These are phyloP conservation scores for Troides aeacus DNA, from an alignment of 2,888 invertebrate species.

Conservation along the genomic window DNA sequence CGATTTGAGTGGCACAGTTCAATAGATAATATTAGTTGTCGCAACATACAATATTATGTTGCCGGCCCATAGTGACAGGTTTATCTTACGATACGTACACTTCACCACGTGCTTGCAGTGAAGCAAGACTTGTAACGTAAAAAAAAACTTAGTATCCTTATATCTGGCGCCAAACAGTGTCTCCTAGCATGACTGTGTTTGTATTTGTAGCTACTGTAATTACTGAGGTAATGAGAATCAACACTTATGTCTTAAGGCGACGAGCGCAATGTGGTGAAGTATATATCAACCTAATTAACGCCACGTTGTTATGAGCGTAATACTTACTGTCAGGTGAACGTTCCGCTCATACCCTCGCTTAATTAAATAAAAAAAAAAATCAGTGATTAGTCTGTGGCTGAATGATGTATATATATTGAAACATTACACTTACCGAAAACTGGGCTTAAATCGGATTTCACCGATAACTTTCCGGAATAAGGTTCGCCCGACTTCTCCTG, in stretches of 20 bases:
- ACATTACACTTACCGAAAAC: conserved; percentile 87
- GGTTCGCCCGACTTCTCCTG: conserved; percentile 92
- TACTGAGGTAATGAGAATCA: no score
- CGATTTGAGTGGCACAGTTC: conserved; percentile 14
- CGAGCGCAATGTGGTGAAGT: no score
- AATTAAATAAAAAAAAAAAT: background rate
- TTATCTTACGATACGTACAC: background rate
- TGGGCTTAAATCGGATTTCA: conserved; percentile 92
- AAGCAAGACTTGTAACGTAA: no score
- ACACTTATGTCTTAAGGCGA: no score
- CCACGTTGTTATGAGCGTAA: no score
- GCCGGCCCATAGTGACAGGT: background rate
- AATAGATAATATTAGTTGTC: conserved; percentile 15
- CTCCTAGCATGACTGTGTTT: no score
- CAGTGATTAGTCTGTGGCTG: background rate
- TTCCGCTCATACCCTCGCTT: no score
- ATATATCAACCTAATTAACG: no score
- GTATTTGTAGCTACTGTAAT: no score
- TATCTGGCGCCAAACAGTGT: no score
- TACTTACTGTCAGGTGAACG: no score
- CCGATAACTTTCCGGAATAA: conserved; percentile 87
- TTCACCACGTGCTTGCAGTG: background rate
- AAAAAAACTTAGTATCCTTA: no score
- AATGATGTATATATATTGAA: background rate
- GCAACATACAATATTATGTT: conserved; percentile 1